Evolutionary conservation across 2,888 invertebrate genomes (phyloP).

Genomic region (Tricholauxania praeusta): DNA sequence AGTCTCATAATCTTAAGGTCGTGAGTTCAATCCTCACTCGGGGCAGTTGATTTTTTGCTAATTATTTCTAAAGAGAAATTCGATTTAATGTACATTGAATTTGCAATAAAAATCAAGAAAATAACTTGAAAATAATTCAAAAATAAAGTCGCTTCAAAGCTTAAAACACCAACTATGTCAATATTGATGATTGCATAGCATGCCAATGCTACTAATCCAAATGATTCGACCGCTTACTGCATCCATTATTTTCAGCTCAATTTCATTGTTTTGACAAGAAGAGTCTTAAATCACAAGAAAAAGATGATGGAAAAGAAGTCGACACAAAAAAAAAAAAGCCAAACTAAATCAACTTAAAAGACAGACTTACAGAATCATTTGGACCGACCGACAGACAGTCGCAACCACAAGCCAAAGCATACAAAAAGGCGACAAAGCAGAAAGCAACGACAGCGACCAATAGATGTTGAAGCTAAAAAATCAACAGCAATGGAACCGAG

Average conservation of each 20-base stretch:
- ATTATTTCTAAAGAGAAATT: no score
- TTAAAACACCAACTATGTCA: conserved; percentile 5
- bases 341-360: conserved; percentile 1
- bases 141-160: neutral
- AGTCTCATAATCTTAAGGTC: no score
- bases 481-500: neutral
- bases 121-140: neutral
- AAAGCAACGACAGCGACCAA: neutral
- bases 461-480: neutral
- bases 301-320: conserved; percentile 10
- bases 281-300: conserved; percentile 53
- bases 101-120: no score
- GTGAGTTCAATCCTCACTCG: no score
- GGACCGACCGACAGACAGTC: neutral
- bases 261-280: conserved; percentile 59
- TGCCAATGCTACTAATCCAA: neutral
- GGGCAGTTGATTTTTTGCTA: no score
- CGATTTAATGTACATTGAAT: no score
- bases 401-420: conserved; percentile 8
- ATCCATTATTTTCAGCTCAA: conserved; percentile 57
- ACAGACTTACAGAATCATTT: neutral
- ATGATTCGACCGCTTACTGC: conserved; percentile 12
- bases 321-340: neutral
- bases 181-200: conserved; percentile 18
- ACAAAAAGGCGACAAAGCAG: neutral